Evolutionary conservation across 1,140 invertebrate species (phyloP).

Genomic region (Drosophila pruinosa): DNA sequence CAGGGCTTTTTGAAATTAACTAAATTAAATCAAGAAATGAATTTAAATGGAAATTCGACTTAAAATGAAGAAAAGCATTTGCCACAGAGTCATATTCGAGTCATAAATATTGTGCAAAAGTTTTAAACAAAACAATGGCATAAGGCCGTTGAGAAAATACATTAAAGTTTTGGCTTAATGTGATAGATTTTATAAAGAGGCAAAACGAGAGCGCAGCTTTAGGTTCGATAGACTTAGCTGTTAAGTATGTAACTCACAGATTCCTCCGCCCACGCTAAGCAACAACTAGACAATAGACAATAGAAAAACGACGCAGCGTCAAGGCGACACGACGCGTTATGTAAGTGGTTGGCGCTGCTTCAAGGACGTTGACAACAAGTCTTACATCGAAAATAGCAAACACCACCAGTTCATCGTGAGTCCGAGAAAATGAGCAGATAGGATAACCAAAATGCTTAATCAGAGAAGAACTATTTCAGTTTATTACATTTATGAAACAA

Average conservation of each 20-base stretch:
- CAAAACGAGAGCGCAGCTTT: conserved; percentile 1
- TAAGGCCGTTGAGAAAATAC: neutral
- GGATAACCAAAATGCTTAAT: conserved; percentile 18
- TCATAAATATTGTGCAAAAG: conserved; percentile 2
- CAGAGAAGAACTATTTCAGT: conserved; percentile 42
- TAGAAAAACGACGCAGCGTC: conserved; percentile 1
- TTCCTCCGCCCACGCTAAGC: conserved; percentile 8
- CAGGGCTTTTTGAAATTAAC: neutral
- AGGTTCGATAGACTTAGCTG: conserved; percentile 51
- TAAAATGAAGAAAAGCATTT: neutral
- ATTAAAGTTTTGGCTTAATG: conserved; percentile 17
- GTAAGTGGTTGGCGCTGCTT: conserved; percentile 46
- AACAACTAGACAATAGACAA: neutral
- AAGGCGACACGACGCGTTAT: conserved; percentile 44
- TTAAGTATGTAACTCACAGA: conserved; percentile 45
- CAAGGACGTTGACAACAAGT: conserved; percentile 54
- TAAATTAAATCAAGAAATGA: neutral
- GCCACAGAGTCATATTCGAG: too few species aligned
- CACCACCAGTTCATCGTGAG: neutral
- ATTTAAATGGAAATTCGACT: neutral
- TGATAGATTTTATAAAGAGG: conserved; percentile 1
- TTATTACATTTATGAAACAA: conserved; percentile 56
- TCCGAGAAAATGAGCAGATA: conserved; percentile 1
- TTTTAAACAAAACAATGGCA: conserved; percentile 7
- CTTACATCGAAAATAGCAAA: conserved; percentile 15